Conservation (phyloP, 1,140 invertebrate species). For the Drosophila arawakana region DNA sequence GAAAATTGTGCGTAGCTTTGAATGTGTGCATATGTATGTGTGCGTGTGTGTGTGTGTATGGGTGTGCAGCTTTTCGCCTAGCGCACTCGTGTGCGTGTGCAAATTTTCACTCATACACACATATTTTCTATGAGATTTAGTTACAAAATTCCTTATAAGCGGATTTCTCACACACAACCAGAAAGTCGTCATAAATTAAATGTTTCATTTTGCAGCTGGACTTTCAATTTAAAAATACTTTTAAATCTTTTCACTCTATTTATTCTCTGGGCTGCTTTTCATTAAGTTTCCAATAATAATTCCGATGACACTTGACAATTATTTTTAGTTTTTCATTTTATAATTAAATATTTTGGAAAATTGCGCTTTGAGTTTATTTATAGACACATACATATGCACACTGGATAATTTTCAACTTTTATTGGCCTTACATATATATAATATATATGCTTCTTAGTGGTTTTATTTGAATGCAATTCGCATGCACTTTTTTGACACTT, state of each 20-base stretch:
- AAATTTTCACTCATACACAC: constrained; percentile 56
- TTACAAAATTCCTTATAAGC: constrained; percentile 84
- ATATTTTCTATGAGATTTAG: constrained; percentile 69
- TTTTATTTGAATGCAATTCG: constrained; percentile 38
- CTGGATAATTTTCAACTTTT: constrained; percentile 22
- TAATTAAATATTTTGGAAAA: constrained; percentile 16
- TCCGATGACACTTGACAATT: constrained; percentile 19
- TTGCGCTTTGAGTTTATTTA: constrained; percentile 29
- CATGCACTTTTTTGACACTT: constrained; percentile 68
- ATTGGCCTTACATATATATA: constrained; percentile 1
- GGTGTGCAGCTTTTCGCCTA: constrained; percentile 57
- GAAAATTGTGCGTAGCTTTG: constrained; percentile 68
- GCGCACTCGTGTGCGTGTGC: constrained; percentile 58
- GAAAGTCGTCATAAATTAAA: constrained; percentile 50
- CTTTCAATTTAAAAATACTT: constrained; percentile 2
- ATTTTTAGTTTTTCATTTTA: constrained; percentile 27
- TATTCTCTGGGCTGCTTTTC: neutral
- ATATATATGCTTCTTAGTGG: constrained; percentile 20
- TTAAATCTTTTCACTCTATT: neutral
- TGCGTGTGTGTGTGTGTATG: constrained; percentile 55
- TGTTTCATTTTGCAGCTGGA: constrained; percentile 8
- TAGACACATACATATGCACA: constrained; percentile 73
- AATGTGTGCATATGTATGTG: constrained; percentile 45
- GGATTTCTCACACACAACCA: constrained; percentile 59
- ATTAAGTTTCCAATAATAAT: neutral